These are phyloP conservation scores for Akabosia matsudoensis DNA, from an alignment of 1,140 invertebrate species.

Conservation along the genomic window DNA sequence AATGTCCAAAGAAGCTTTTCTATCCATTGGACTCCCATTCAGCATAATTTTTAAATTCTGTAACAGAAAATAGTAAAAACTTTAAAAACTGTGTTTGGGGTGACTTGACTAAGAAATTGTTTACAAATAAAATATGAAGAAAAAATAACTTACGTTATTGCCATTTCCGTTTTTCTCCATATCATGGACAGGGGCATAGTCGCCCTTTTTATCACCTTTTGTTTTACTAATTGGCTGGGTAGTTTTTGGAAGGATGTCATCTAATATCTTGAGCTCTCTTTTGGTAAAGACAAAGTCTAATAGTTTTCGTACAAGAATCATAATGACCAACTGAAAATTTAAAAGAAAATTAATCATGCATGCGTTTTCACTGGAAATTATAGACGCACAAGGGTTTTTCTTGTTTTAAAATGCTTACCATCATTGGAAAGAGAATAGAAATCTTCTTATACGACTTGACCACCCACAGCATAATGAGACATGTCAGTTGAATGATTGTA, in stretches of 20 bases:
- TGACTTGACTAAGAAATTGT: neutral
- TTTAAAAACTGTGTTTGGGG: neutral
- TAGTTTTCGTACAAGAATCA: slow-evolving; percentile 60
- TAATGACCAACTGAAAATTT: slow-evolving; percentile 57
- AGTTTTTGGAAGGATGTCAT: slow-evolving; percentile 61
- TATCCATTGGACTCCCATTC: neutral
- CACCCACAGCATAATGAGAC: slow-evolving; percentile 58
- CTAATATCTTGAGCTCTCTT: slow-evolving; percentile 60
- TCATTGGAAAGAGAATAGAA: slow-evolving; percentile 62
- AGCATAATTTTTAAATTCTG: neutral
- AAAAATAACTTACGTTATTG: neutral
- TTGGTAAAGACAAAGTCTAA: slow-evolving; percentile 60
- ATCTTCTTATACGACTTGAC: slow-evolving; percentile 61
- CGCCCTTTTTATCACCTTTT: slow-evolving; percentile 59
- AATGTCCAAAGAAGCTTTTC: slow-evolving; percentile 75
- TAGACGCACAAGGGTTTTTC: slow-evolving; percentile 21
- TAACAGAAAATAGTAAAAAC: neutral
- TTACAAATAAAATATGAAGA: neutral
- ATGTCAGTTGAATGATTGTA: slow-evolving; percentile 60
- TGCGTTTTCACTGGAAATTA: neutral
- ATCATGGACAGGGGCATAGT: neutral
- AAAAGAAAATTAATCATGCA: slow-evolving; percentile 35
- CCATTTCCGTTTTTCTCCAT: neutral
- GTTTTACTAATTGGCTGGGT: slow-evolving; percentile 55
- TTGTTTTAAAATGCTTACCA: slow-evolving; percentile 53